Percentiles rank a stretch among this genome's conserved stretches.
phyloP scores from a whole-genome alignment of 2,113 vertebrate species.

The Psettodes erumei region DNA sequence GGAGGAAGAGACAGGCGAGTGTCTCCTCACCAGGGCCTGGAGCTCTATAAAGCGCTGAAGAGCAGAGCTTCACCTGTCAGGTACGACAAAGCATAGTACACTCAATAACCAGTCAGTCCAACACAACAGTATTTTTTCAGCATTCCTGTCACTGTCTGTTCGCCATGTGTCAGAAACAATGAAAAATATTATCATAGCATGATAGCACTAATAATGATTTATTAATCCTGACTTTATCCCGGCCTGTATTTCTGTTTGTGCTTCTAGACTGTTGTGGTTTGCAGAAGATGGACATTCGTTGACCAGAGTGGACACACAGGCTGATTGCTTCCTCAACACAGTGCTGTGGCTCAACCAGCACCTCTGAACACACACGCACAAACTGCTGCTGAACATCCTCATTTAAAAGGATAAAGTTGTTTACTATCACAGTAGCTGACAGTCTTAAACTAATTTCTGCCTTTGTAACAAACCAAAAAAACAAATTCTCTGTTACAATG shows the following conservation, averaged over 20 bases:
- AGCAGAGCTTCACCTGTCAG: constrained; percentile 80
- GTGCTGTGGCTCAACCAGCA: constrained; percentile 84
- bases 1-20: constrained; percentile 85
- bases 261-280: constrained; percentile 86
- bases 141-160: background rate
- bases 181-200: background rate
- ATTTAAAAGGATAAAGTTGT: background rate
- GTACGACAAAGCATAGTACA: constrained; percentile 56
- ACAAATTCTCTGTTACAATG: background rate
- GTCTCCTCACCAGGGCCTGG: constrained; percentile 85
- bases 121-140: background rate
- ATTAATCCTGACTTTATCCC: background rate
- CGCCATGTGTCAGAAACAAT: background rate
- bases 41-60: constrained; percentile 86
- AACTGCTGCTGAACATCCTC: background rate
- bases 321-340: constrained; percentile 83
- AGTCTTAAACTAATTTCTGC: background rate
- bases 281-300: constrained; percentile 85
- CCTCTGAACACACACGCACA: constrained; percentile 49
- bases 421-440: background rate
- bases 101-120: background rate
- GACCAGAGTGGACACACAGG: constrained; percentile 80
- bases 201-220: background rate
- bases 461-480: constrained; percentile 26
- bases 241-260: background rate